Evolutionary conservation across 2,113 vertebrate species (phyloP).

Genomic region (Hippocampus comes): DNA sequence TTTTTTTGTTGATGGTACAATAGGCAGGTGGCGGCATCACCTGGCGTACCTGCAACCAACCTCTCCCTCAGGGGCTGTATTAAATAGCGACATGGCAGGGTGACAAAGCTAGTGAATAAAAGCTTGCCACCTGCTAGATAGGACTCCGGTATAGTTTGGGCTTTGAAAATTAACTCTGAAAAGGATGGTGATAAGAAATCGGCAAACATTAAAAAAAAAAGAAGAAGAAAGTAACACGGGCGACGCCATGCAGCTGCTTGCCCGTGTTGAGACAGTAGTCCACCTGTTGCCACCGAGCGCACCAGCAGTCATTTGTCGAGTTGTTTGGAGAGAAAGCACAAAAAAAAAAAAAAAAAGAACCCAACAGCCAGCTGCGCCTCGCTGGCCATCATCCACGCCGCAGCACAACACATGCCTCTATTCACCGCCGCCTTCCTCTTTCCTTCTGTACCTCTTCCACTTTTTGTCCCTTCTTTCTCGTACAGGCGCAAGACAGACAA

Average conservation of each 20-base stretch:
- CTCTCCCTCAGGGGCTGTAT: background rate
- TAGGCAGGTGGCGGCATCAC: slow-evolving; percentile 62
- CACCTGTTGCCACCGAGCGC: slow-evolving; percentile 60
- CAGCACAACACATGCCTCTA: slow-evolving; percentile 38
- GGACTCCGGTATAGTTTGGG: slow-evolving; percentile 19
- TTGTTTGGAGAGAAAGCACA: slow-evolving; percentile 40
- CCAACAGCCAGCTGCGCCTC: slow-evolving; percentile 42
- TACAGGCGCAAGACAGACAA: background rate
- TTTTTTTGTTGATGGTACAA: slow-evolving; percentile 50
- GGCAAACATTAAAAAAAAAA: background rate
- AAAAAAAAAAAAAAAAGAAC: slow-evolving; percentile 27
- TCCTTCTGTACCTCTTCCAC: slow-evolving; percentile 41
- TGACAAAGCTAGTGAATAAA: background rate
- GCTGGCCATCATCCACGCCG: slow-evolving; percentile 31
- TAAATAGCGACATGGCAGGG: background rate
- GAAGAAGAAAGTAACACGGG: slow-evolving; percentile 43
- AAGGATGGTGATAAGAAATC: slow-evolving; percentile 50
- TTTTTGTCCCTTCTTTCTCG: slow-evolving; percentile 26
- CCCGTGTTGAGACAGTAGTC: slow-evolving; percentile 53
- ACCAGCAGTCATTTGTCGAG: slow-evolving; percentile 43
- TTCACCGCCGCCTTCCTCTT: slow-evolving; percentile 45
- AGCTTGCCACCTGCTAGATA: slow-evolving; percentile 58
- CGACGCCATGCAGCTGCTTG: slow-evolving; percentile 58
- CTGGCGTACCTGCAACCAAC: slow-evolving; percentile 54
- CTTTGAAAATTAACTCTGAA: slow-evolving; percentile 66